Percentiles rank a stretch among this genome's conserved stretches.
These are phyloP conservation scores for Clarias macrocephalus DNA, from an alignment of 2,113 vertebrate species.

Conservation along the genomic window DNA sequence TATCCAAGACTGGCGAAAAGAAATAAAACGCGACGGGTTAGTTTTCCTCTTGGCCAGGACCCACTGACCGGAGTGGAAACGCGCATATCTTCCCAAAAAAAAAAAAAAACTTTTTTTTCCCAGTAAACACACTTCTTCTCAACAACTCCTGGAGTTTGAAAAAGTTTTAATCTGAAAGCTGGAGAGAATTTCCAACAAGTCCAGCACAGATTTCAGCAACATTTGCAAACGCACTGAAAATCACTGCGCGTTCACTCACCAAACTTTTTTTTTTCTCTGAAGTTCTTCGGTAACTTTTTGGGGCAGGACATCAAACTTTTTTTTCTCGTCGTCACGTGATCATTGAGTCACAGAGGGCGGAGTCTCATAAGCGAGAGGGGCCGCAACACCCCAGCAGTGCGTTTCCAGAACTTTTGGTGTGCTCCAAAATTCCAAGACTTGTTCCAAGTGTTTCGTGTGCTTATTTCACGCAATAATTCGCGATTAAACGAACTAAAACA, in stretches of 20 bases:
- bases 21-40: conserved; percentile 46
- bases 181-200: not conserved
- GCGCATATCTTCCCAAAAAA: conserved; percentile 63
- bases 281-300: conserved; percentile 71
- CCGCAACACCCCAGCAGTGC: not conserved
- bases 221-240: conserved; percentile 60
- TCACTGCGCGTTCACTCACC: conserved; percentile 69
- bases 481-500: not conserved
- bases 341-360: not conserved
- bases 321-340: conserved; percentile 44
- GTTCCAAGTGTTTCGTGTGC: too few relatives aligned
- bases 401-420: not conserved
- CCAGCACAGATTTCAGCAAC: not conserved
- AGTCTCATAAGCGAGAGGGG: conserved; percentile 47
- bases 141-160: not conserved
- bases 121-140: not conserved
- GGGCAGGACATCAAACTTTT: conserved; percentile 78
- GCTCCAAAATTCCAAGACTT: not conserved
- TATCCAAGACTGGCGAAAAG: conserved; percentile 52
- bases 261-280: conserved; percentile 62
- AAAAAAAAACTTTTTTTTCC: not conserved
- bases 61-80: conserved; percentile 67
- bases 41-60: conserved; percentile 59
- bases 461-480: not conserved
- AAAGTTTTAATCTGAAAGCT: not conserved